Base-by-base conservation (phyloP, 2,888 invertebrate species). In the Erynnis tages region DNA sequence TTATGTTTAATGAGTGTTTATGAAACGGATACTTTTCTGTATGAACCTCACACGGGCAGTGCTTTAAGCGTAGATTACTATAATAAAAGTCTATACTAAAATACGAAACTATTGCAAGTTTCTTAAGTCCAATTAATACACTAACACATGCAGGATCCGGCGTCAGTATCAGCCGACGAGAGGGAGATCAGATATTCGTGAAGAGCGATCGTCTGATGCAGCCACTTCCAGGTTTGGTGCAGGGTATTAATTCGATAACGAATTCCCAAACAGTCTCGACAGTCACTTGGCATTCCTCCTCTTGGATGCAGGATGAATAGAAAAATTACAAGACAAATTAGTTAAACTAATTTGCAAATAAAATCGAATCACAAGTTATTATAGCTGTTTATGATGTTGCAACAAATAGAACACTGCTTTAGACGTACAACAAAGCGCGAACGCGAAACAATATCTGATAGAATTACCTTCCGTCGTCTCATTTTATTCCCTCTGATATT, bases 211-310 rank as follows among this genome's bases (percentile, higher is more conserved):
- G 96, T 97, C 85, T 96, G 96, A 83, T 97, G 96, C 82, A 97
- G 91, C 96, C 96, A 97, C 96, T 96, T 96, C 94, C 95, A 96
- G 79, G 96, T 97, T 90, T 96, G 96, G 90, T 96, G 96, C 89
- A 96, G 93, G 90, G 93, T 92, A 90, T 94, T 95, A 87, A 94
- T 94, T 91, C 96, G 95, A 92, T 92, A 93, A 90, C 96, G 94
- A 91, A 96, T 94, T 91, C 94, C 95, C 92, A 96, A 91, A 93
- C 94, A 94, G 85, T 95, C 94, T 82, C 93, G 93, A 83, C 93
- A 93, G 91, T 93, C 93, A 91, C 91, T 93, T 92, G 77, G 90
- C 90, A 90, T 90, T 88, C 90, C 90, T 90, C 82, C 72, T 90
- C 87, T 87, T 89, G 88, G 80, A 82, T 84, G 78, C 87, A 86